These are phyloP conservation scores for Urosaurus nigricauda DNA, from an alignment of 2,797 vertebrate species.

Conservation along the genomic window DNA sequence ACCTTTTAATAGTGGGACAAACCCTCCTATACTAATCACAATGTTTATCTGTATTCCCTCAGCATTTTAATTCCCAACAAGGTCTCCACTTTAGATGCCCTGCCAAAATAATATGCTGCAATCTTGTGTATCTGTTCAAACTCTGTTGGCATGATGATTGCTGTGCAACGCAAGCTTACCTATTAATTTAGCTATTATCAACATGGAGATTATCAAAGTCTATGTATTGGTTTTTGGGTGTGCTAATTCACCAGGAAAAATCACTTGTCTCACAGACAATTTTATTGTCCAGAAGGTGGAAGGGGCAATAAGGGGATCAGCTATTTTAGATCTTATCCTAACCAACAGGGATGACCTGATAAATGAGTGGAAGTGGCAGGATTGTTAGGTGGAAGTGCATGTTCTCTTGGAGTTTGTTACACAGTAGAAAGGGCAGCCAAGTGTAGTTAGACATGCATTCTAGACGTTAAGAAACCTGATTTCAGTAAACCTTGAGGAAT, in stretches of 20 bases:
- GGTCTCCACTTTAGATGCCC: neutral
- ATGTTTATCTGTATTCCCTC: neutral
- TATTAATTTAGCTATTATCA: neutral
- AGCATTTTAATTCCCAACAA: neutral
- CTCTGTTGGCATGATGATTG: neutral
- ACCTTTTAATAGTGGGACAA: neutral
- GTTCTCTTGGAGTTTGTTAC: no score
- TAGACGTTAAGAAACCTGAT: no score
- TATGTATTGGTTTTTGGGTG: neutral
- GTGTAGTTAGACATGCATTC: no score
- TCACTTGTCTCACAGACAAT: no score
- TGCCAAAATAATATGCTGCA: neutral
- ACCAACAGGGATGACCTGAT: no score
- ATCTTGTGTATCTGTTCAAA: neutral
- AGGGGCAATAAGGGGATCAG: no score
- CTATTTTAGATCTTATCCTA: no score
- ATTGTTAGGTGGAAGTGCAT: no score
- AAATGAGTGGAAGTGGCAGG: no score
- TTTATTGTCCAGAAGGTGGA: no score
- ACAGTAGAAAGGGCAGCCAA: no score
- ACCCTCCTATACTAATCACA: neutral
- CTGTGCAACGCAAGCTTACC: neutral
- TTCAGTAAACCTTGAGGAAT: no score
- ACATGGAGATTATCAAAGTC: neutral
- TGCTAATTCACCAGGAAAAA: neutral